Evolutionary conservation across 2,888 invertebrate species (phyloP).

Genomic region (Byasa hedistus): DNA sequence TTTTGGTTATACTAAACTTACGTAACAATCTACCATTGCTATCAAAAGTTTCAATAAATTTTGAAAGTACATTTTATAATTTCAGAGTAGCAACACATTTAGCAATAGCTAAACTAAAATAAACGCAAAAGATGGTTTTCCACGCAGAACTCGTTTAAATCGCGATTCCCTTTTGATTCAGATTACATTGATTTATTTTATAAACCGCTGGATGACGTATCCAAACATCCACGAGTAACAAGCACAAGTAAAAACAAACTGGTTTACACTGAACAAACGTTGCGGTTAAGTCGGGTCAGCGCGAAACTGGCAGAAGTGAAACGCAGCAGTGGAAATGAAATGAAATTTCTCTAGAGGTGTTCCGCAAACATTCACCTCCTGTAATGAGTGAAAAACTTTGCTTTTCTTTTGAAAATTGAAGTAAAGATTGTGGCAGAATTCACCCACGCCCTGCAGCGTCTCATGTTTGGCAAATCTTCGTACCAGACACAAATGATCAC

Average conservation of each 20-base stretch:
- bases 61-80: no score
- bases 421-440: constrained; percentile 63
- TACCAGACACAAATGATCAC: no score
- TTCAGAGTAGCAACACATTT: no score
- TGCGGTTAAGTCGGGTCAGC: constrained; percentile 28
- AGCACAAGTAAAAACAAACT: constrained; percentile 10
- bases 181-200: neutral
- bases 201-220: neutral
- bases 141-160: no score
- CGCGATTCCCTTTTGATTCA: no score
- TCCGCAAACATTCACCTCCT: constrained; percentile 54
- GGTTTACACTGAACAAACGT: constrained; percentile 16
- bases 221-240: neutral
- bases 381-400: constrained; percentile 70
- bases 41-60: no score
- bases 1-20: no score
- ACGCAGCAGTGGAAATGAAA: constrained; percentile 43
- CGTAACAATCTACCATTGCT: no score
- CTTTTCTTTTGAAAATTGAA: constrained; percentile 63
- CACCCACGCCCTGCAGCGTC: constrained; percentile 33
- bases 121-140: no score
- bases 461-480: no score
- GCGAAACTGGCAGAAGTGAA: constrained; percentile 31
- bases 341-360: constrained; percentile 63
- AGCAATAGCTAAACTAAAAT: no score